These are phyloP conservation scores for Corydoras sp. DNA, from an alignment of 2,113 vertebrate genomes.

Conservation along the genomic window DNA sequence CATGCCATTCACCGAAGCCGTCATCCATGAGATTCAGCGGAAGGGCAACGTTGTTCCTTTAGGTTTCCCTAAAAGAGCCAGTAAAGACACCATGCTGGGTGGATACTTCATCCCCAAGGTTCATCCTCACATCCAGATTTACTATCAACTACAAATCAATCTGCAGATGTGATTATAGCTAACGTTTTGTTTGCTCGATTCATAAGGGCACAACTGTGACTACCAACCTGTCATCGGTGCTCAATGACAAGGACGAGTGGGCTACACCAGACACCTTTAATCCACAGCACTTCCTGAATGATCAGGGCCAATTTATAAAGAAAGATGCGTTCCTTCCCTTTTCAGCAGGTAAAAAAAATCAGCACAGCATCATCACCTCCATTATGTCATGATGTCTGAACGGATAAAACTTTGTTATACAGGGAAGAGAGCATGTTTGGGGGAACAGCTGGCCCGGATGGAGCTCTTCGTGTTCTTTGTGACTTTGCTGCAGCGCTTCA, in stretches of 20 bases:
- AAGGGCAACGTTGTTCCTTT: slow-evolving; percentile 58
- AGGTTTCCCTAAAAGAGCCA: slow-evolving; percentile 38
- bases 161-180: not conserved
- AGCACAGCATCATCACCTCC: no score
- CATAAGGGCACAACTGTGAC: slow-evolving; percentile 57
- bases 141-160: not conserved
- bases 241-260: slow-evolving; percentile 64
- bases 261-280: slow-evolving; percentile 68
- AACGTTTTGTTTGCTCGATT: no score
- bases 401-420: not conserved
- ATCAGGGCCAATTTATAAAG: slow-evolving; percentile 65
- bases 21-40: slow-evolving; percentile 69
- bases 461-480: slow-evolving; percentile 41
- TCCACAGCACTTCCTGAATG: slow-evolving; percentile 71
- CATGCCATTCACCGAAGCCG: slow-evolving; percentile 66
- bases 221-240: slow-evolving; percentile 66
- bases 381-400: no score
- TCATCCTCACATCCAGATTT: not conserved
- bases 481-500: slow-evolving; percentile 60
- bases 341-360: slow-evolving; percentile 58
- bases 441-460: slow-evolving; percentile 39
- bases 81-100: slow-evolving; percentile 42
- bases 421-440: slow-evolving; percentile 40
- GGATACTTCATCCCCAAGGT: slow-evolving; percentile 66
- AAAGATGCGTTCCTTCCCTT: slow-evolving; percentile 69